phyloP scores from a whole-genome alignment of 2,113 vertebrate genomes.

The Ptilorrhoa leucosticta region DNA sequence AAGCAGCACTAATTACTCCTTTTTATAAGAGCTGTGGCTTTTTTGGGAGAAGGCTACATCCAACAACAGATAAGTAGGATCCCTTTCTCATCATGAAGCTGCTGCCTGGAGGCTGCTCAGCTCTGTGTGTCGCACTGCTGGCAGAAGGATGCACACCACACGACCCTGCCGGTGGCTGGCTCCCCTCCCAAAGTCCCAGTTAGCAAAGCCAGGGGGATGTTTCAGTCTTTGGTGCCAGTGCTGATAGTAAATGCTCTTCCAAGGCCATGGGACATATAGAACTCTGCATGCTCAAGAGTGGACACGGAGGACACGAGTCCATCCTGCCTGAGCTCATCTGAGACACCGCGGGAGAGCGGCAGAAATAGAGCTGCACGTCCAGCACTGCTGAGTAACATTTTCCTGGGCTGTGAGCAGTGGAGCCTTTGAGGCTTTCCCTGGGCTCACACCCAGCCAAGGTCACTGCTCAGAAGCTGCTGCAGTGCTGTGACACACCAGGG shows the following conservation, averaged over 20 bases:
- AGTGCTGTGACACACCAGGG: background rate
- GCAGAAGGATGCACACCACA: background rate
- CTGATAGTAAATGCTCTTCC: background rate
- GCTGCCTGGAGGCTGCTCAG: background rate
- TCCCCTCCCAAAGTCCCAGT: background rate
- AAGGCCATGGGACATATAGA: fast-evolving
- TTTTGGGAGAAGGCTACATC: background rate
- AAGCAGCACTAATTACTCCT: background rate
- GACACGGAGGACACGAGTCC: fast-evolving
- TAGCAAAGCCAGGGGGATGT: background rate
- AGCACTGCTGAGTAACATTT: fast-evolving
- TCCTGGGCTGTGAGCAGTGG: background rate
- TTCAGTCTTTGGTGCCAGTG: no score
- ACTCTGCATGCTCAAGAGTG: background rate
- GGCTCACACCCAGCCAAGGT: background rate
- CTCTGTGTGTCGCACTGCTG: fast-evolving
- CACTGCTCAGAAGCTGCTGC: background rate
- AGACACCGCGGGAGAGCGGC: fast-evolving
- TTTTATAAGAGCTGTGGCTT: background rate
- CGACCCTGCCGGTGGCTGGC: fast-evolving
- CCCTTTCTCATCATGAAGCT: fast-evolving
- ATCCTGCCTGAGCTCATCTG: background rate
- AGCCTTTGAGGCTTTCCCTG: background rate
- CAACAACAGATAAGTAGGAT: background rate
- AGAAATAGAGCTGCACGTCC: fast-evolving